Conservation (phyloP, 2,113 vertebrate species). For the Vidua macroura region DNA sequence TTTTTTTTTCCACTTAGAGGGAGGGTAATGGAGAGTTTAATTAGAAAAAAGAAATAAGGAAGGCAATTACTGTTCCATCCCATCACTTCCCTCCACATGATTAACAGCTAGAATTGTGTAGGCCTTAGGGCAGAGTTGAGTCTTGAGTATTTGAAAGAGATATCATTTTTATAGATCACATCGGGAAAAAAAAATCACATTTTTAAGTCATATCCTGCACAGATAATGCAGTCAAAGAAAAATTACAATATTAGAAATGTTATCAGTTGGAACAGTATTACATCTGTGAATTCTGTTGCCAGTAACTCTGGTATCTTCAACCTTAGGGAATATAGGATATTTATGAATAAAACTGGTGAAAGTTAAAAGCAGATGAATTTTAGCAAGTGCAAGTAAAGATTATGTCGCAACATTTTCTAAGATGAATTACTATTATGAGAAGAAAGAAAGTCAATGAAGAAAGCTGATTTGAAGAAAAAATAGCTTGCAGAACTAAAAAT, state of each 20-base stretch:
- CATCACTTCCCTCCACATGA: conserved; percentile 30
- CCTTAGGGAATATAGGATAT: neutral
- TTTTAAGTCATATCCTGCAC: conserved; percentile 14
- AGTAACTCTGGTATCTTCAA: conserved; percentile 6
- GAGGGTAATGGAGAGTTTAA: conserved; percentile 53
- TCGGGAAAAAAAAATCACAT: neutral
- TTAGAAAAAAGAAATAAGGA: conserved; percentile 33
- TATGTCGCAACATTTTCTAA: neutral
- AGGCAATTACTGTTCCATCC: conserved; percentile 38
- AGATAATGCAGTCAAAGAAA: conserved; percentile 35
- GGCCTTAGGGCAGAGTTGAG: conserved; percentile 41
- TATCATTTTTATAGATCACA: conserved; percentile 36
- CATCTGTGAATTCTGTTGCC: neutral
- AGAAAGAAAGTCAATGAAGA: neutral
- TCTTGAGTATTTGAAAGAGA: conserved; percentile 49
- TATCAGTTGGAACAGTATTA: conserved; percentile 19
- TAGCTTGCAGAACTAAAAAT: neutral
- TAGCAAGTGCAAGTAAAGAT: neutral
- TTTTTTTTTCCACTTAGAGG: neutral
- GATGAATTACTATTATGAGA: neutral
- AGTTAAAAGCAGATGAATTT: neutral
- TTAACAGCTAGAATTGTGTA: conserved; percentile 43
- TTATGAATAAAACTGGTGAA: neutral
- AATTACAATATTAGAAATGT: conserved; percentile 33
- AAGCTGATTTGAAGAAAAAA: neutral